phyloP scores from a whole-genome alignment of 1,140 invertebrate species.

The Calephelis virginiensis region DNA sequence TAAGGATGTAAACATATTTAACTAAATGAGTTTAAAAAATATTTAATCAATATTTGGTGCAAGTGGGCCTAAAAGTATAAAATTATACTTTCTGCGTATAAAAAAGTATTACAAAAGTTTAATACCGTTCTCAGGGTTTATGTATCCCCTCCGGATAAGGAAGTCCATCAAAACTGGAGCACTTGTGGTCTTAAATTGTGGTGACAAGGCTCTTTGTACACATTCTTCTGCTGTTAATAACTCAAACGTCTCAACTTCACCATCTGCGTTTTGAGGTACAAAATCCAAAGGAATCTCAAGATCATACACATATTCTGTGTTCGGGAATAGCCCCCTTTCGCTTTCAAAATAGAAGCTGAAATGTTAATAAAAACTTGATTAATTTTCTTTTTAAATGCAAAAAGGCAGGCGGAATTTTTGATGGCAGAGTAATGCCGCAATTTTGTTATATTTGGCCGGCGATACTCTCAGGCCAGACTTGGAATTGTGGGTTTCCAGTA shows the following conservation, averaged over 20 bases:
- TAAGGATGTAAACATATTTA: too few species aligned
- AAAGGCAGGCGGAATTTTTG: too few species aligned
- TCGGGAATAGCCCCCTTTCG: slow-evolving; percentile 94
- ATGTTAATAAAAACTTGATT: slow-evolving; percentile 19
- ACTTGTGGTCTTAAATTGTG: slow-evolving; percentile 95
- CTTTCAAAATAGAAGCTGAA: slow-evolving; percentile 93
- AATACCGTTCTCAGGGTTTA: slow-evolving; percentile 93
- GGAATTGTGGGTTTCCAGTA: too few species aligned
- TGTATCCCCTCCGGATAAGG: slow-evolving; percentile 92
- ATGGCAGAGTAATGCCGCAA: too few species aligned
- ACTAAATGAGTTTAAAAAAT: too few species aligned
- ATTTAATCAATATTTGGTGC: too few species aligned
- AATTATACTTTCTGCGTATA: too few species aligned
- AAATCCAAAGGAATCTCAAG: slow-evolving; percentile 94
- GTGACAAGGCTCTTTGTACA: slow-evolving; percentile 87
- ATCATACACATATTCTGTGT: slow-evolving; percentile 97
- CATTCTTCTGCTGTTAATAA: slow-evolving; percentile 89
- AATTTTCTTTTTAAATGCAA: too few species aligned
- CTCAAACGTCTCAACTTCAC: slow-evolving; percentile 95
- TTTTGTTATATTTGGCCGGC: too few species aligned
- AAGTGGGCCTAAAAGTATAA: too few species aligned
- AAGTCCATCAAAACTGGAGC: slow-evolving; percentile 94
- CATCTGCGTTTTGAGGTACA: slow-evolving; percentile 92
- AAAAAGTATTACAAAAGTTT: slow-evolving; percentile 21
- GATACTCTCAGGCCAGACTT: too few species aligned